Conservation (phyloP, 1,140 invertebrate species). For the Zaprionus camerounensis region DNA sequence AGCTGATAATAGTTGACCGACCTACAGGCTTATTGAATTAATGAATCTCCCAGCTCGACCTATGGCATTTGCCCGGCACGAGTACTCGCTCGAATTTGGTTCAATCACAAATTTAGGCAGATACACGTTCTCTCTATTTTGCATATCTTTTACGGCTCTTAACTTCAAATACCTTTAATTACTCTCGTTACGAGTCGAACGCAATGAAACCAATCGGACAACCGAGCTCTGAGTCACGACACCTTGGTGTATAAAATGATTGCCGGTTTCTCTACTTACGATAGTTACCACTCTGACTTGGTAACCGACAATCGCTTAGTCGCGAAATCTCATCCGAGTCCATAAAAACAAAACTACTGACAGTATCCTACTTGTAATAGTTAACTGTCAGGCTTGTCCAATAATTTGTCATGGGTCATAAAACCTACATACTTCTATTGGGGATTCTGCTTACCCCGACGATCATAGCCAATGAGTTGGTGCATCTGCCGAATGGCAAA, state of each 20-base stretch:
- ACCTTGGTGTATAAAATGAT: background rate
- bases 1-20: constrained; percentile 20
- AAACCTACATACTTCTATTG: background rate
- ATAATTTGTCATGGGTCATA: background rate
- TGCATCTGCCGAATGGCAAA: constrained; percentile 70
- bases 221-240: background rate
- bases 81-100: background rate
- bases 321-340: background rate
- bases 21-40: constrained; percentile 32
- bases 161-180: background rate
- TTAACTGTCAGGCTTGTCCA: background rate
- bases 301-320: background rate
- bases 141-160: background rate
- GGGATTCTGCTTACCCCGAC: background rate
- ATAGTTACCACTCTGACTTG: background rate
- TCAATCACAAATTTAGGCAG: background rate
- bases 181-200: background rate
- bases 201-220: background rate
- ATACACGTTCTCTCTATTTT: background rate
- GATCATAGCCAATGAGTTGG: constrained; percentile 10
- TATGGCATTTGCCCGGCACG: background rate
- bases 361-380: background rate
- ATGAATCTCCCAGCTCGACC: constrained; percentile 21
- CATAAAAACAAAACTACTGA: background rate
- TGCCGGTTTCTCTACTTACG: background rate